Percentiles rank a stretch among this genome's conserved stretches.
These are phyloP conservation scores for Bombus pyrosoma DNA, from an alignment of 1,140 invertebrate genomes.

Conservation along the genomic window DNA sequence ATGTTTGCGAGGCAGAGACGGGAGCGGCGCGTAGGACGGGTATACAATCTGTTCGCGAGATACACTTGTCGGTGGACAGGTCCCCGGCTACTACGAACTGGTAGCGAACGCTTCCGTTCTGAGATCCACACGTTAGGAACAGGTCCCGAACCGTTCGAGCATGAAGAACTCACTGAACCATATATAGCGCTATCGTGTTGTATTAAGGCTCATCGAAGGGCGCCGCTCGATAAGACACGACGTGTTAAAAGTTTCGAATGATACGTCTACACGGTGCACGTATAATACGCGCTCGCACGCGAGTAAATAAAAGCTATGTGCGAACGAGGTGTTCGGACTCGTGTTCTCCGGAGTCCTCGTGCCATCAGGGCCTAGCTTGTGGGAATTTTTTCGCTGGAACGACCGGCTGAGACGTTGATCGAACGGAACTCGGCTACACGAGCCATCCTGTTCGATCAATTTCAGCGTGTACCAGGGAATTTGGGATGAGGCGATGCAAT, in stretches of 20 bases:
- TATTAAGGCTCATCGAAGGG: constrained; percentile 38
- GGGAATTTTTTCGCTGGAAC: constrained; percentile 27
- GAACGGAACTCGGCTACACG: constrained; percentile 5
- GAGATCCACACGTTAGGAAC: constrained; percentile 46
- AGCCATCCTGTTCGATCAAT: constrained; percentile 15
- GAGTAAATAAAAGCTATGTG: constrained; percentile 19
- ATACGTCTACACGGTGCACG: constrained; percentile 48
- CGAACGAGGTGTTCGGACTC: constrained; percentile 16
- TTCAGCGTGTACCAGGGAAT: not conserved
- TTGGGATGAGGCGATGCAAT: too few relatives aligned
- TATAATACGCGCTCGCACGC: constrained; percentile 41
- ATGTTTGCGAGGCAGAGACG: not conserved
- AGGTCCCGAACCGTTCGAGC: constrained; percentile 38
- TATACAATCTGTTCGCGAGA: constrained; percentile 27
- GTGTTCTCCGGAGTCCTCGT: not conserved
- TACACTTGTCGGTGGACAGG: constrained; percentile 32
- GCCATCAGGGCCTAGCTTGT: constrained; percentile 1
- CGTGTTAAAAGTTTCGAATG: constrained; percentile 59
- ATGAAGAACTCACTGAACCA: constrained; percentile 55
- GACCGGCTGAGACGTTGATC: not conserved
- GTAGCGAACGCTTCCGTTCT: constrained; percentile 44
- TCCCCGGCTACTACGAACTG: constrained; percentile 2
- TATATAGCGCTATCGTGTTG: constrained; percentile 54
- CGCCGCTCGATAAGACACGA: constrained; percentile 50
- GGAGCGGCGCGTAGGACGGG: not conserved